Base-by-base conservation (phyloP, 2,888 invertebrate species). In the Acleris sparsana region DNA sequence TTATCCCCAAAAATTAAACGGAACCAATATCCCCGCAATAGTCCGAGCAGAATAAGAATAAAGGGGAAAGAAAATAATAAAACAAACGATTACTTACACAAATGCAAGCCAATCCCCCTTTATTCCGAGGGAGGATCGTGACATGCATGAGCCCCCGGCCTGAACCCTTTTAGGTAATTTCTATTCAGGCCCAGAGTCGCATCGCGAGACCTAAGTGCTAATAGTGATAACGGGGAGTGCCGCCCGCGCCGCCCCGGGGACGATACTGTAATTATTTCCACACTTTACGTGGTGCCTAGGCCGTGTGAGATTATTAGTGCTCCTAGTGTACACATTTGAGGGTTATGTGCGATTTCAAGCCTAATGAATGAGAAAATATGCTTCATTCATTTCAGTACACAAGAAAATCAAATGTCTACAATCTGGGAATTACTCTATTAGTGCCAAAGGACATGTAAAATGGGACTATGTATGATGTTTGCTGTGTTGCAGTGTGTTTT, bases 201-300 rank as follows among this genome's bases (percentile, higher is more conserved):
- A 73, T 76, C 76, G 72, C 72, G 75, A 76, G 80, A 79, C 82
- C 85, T 87, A 84, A 87, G 87, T 85, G 84, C 84, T 87, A 82
- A 85, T 81, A 80, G 82, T 82, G 83, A 85, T 88, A 86, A 83
- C 77, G 77, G 74, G 74, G 76, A 80, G 76, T 78, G 78, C 73
- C 74, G 69, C 58, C 53, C 51, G 29, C 72, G 70, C 73, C 72
- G 68, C 65, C 70, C 73, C 77, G 78, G 80, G 80, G 80, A 78
- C 74, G 72, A 69, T 64, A 33, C 46, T 57, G 68, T 80, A 82
- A 70, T 70, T 66, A 69, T 70, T 68, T 70, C 53, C 60, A 39
- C 59, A 53, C 39, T 62, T 55, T 62, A 62, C 53, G 57, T 20
- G 57, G 46, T 22, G 46, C 39, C 39, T 56, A 49, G 49, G n/a